These are phyloP conservation scores for Pyrrhosoma nymphula DNA, from an alignment of 2,888 invertebrate genomes.

Conservation along the genomic window DNA sequence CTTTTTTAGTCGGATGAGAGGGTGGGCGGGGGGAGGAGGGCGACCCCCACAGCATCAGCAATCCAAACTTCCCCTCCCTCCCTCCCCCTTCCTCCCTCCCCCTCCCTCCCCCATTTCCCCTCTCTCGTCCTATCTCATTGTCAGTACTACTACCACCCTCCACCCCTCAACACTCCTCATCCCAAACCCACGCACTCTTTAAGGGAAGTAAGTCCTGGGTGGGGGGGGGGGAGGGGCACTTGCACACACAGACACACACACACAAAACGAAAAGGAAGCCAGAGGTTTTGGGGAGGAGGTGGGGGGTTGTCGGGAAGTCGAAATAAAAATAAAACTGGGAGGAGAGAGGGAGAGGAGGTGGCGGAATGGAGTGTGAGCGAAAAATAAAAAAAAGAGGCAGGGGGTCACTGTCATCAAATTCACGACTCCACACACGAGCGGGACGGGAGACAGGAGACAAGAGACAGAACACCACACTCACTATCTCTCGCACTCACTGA, in stretches of 20 bases:
- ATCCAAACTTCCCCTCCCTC: background rate
- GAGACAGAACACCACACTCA: background rate
- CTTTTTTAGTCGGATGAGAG: background rate
- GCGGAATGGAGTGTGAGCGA: background rate
- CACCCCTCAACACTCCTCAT: too few relatives aligned
- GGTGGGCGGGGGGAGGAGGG: background rate
- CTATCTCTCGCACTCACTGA: background rate
- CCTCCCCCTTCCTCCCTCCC: background rate
- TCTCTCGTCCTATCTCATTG: too few relatives aligned
- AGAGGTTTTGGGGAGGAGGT: too few relatives aligned
- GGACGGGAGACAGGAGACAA: background rate
- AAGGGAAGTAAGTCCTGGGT: too few relatives aligned
- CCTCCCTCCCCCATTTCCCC: too few relatives aligned
- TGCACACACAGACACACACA: too few relatives aligned
- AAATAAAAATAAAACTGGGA: background rate
- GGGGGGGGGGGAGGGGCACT: background rate
- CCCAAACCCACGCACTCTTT: too few relatives aligned
- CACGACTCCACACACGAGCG: too few relatives aligned
- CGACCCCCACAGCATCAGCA: background rate
- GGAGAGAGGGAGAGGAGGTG: too few relatives aligned
- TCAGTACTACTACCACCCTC: too few relatives aligned
- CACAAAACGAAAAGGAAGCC: conserved; percentile 52
- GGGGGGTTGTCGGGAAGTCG: background rate
- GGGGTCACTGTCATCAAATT: conserved; percentile 50
- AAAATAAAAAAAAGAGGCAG: background rate